Conservation (phyloP, 2,797 vertebrate genomes). For the Esox lucius region DNA sequence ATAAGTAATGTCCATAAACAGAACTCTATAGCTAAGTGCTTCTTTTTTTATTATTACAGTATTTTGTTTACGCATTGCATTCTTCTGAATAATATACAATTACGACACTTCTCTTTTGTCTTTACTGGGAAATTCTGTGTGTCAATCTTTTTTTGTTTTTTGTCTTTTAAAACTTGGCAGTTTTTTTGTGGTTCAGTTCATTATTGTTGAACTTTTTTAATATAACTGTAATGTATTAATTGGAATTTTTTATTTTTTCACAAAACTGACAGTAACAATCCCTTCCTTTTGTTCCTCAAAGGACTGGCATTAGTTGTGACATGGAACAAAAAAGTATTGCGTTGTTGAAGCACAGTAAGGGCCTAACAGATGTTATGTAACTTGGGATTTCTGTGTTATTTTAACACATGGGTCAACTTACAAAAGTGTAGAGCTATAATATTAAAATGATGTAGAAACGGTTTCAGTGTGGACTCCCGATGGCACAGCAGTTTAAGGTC, state of each 20-base stretch:
- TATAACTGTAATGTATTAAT: slow-evolving; percentile 14
- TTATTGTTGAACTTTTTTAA: slow-evolving; percentile 29
- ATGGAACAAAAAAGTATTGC: background rate
- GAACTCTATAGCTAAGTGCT: slow-evolving; percentile 10
- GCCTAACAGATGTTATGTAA: slow-evolving; percentile 27
- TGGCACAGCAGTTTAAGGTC: slow-evolving; percentile 19
- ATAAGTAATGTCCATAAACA: slow-evolving; percentile 18
- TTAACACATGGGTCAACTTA: slow-evolving; percentile 7
- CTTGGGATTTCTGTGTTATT: slow-evolving; percentile 23
- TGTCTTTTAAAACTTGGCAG: slow-evolving; percentile 18
- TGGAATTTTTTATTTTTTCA: background rate
- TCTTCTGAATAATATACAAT: slow-evolving; percentile 36
- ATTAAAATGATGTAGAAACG: slow-evolving; percentile 24
- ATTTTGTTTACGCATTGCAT: slow-evolving; percentile 33
- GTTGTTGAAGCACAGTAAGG: slow-evolving; percentile 6
- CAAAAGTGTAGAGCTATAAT: slow-evolving; percentile 20
- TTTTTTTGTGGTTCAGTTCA: slow-evolving; percentile 16
- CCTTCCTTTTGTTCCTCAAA: slow-evolving; percentile 7
- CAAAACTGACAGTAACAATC: background rate
- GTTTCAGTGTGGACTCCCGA: slow-evolving; percentile 17
- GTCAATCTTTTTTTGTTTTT: slow-evolving; percentile 20
- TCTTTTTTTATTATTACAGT: slow-evolving; percentile 19
- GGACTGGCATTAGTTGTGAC: slow-evolving; percentile 14
- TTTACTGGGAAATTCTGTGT: slow-evolving; percentile 28
- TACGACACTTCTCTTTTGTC: slow-evolving; percentile 32